These are phyloP conservation scores for Blastobasis adustella DNA, from an alignment of 2,888 invertebrate genomes.

Conservation along the genomic window DNA sequence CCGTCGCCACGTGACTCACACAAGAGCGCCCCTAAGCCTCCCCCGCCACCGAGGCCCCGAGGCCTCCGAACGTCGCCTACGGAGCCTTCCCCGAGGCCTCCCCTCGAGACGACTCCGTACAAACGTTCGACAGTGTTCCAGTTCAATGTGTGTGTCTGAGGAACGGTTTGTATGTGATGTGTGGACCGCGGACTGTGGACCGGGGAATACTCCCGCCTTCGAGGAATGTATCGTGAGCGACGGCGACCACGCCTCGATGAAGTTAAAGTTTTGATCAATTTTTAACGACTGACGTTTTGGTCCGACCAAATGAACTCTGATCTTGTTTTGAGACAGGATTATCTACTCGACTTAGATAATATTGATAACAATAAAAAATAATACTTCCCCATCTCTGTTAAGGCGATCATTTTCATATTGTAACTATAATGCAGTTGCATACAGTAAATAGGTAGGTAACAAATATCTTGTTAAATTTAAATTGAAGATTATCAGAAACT, in stretches of 20 bases:
- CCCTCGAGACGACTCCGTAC: no score
- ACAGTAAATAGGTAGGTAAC: conserved; percentile 67
- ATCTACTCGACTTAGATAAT: conserved; percentile 54
- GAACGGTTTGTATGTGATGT: conserved; percentile 31
- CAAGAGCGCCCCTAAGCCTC: conserved; percentile 15
- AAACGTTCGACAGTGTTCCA: conserved; percentile 36
- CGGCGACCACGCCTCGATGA: conserved; percentile 24
- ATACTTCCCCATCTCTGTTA: conserved; percentile 55
- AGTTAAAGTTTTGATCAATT: conserved; percentile 63
- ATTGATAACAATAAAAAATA: conserved; percentile 46
- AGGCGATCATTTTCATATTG: conserved; percentile 50
- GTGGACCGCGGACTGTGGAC: conserved; percentile 22
- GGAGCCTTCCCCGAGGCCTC: no score
- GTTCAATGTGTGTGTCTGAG: conserved; percentile 29
- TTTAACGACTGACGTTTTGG: conserved; percentile 72
- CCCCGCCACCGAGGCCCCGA: conserved; percentile 13
- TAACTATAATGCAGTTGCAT: conserved; percentile 44
- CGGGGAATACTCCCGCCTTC: conserved; percentile 10
- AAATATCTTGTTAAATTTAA: conserved; percentile 70
- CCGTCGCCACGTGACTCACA: conserved; percentile 55
- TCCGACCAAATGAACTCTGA: conserved; percentile 73
- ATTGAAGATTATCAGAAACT: conserved; percentile 66
- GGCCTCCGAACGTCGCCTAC: conserved; percentile 16
- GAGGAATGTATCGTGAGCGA: conserved; percentile 9
- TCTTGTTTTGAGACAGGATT: conserved; percentile 68